Conservation (phyloP, 2,888 invertebrate species). For the Neoitamus cyanurus region DNA sequence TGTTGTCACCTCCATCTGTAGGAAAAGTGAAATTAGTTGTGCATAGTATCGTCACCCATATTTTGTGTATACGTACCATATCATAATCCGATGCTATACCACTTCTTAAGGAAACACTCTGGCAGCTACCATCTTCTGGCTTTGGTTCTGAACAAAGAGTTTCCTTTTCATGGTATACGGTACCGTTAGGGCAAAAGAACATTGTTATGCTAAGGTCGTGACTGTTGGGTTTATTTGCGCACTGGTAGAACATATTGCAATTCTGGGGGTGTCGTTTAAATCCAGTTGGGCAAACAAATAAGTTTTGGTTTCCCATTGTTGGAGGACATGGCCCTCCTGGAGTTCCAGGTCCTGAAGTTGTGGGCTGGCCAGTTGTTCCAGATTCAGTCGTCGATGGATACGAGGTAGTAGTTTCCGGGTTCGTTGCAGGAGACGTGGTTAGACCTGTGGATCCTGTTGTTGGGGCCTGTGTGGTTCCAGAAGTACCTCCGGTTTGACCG, state of each 20-base stretch:
- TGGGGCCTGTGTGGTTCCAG: not conserved
- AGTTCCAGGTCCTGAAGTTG: constrained; percentile 46
- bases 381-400: constrained; percentile 44
- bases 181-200: constrained; percentile 81
- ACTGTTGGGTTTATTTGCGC: constrained; percentile 73
- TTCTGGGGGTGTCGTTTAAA: constrained; percentile 85
- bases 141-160: constrained; percentile 77
- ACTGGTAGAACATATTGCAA: constrained; percentile 87
- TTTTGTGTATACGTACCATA: constrained; percentile 27
- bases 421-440: constrained; percentile 31
- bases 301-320: constrained; percentile 72
- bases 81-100: not conserved
- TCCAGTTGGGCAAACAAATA: constrained; percentile 83
- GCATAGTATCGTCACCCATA: too few relatives aligned
- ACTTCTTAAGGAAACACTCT: not conserved
- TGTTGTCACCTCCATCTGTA: constrained; percentile 74
- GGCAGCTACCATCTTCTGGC: constrained; percentile 64
- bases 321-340: constrained; percentile 59
- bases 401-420: not conserved
- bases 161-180: constrained; percentile 78
- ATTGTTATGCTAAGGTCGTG: constrained; percentile 80
- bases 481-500: constrained; percentile 33
- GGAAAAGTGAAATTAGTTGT: constrained; percentile 55
- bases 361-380: constrained; percentile 12
- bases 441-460: constrained; percentile 45